These are phyloP conservation scores for Tethea ocularis DNA, from an alignment of 2,888 invertebrate species.

Conservation along the genomic window DNA sequence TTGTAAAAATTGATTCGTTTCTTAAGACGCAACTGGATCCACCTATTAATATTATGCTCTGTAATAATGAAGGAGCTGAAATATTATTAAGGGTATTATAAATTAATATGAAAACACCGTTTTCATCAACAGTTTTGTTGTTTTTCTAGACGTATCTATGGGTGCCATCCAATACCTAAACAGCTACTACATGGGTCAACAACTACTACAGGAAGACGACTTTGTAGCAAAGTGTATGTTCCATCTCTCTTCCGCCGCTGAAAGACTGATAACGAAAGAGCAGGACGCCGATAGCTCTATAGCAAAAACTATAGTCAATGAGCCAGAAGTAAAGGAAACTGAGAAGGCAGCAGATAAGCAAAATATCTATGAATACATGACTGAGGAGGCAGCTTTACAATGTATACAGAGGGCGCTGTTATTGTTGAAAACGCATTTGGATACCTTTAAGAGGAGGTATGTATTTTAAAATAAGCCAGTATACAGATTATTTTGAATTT, in stretches of 20 bases:
- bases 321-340: not conserved
- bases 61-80: too few relatives aligned
- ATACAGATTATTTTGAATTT: too few relatives aligned
- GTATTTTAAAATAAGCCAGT: conserved; percentile 10
- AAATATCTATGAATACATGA: conserved; percentile 79
- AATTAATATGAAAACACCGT: too few relatives aligned
- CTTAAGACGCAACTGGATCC: not conserved
- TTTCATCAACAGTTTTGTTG: not conserved
- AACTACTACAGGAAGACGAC: conserved; percentile 95
- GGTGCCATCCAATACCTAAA: conserved; percentile 97
- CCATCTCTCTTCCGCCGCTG: conserved; percentile 92
- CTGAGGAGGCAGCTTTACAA: conserved; percentile 91
- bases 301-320: not conserved
- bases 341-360: conserved; percentile 51
- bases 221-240: conserved; percentile 97
- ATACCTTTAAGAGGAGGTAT: conserved; percentile 92
- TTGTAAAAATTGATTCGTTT: too few relatives aligned
- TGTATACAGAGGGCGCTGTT: conserved; percentile 95
- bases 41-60: too few relatives aligned
- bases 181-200: conserved; percentile 96
- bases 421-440: conserved; percentile 95
- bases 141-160: conserved; percentile 91
- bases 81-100: too few relatives aligned
- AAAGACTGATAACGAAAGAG: conserved; percentile 83
- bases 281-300: conserved; percentile 49